Conservation (phyloP, 2,888 invertebrate species). For the Euzophera pinguis region DNA sequence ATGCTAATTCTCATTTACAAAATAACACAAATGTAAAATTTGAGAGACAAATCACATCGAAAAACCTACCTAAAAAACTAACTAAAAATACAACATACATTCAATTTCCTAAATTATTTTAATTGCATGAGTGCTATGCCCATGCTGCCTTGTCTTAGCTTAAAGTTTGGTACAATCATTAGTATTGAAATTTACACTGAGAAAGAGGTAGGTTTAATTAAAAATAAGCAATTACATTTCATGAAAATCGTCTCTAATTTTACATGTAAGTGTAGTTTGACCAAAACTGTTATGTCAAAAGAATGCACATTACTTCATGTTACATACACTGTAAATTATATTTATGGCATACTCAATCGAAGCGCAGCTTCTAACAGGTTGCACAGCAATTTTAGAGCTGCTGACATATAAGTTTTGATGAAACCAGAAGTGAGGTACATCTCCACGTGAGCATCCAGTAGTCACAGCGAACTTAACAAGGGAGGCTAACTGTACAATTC, state of each 20-base stretch:
- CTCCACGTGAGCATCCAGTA: constrained; percentile 69
- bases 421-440: constrained; percentile 63
- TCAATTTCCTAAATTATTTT: constrained; percentile 70
- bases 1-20: constrained; percentile 80
- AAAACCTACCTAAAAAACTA: constrained; percentile 76
- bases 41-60: constrained; percentile 78
- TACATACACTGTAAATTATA: constrained; percentile 47
- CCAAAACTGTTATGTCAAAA: constrained; percentile 65
- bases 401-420: constrained; percentile 69
- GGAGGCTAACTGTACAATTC: constrained; percentile 80
- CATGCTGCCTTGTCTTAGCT: constrained; percentile 51
- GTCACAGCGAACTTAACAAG: constrained; percentile 79
- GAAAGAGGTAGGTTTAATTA: constrained; percentile 75
- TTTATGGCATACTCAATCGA: constrained; percentile 55
- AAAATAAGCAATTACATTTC: constrained; percentile 62
- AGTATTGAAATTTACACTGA: constrained; percentile 76
- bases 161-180: constrained; percentile 73
- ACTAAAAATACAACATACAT: constrained; percentile 80
- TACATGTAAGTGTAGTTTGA: constrained; percentile 66
- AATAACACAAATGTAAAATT: constrained; percentile 80
- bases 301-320: constrained; percentile 45
- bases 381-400: constrained; percentile 41
- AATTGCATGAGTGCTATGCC: constrained; percentile 37
- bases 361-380: constrained; percentile 60
- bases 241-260: constrained; percentile 74